Conservation (phyloP, 2,113 vertebrate genomes). For the Oncorhynchus nerka region DNA sequence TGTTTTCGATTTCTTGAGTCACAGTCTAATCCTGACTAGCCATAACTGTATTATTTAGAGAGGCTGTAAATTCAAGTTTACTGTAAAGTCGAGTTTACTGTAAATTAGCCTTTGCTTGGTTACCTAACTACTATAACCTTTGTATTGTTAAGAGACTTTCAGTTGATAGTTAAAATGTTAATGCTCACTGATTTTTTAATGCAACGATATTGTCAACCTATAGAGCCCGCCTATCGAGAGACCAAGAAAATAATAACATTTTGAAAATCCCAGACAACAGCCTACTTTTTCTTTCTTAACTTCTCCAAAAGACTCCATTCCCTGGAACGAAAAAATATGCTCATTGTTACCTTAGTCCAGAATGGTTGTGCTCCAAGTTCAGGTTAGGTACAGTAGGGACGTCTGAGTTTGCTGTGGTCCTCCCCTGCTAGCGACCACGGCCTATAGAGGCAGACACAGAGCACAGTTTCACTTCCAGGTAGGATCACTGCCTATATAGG, state of each 20-base stretch:
- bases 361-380: background rate
- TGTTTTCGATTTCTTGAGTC: background rate
- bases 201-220: too few relatives aligned
- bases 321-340: too few relatives aligned
- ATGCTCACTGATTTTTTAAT: too few relatives aligned
- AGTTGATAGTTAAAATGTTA: too few relatives aligned
- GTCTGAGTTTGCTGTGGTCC: constrained; percentile 4
- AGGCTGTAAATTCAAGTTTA: background rate
- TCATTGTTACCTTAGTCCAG: background rate
- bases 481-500: background rate
- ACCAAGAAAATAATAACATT: too few relatives aligned
- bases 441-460: constrained; percentile 5
- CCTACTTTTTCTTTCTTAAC: too few relatives aligned
- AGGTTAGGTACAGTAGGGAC: background rate
- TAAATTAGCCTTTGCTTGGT: background rate
- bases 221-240: too few relatives aligned
- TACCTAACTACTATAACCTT: background rate
- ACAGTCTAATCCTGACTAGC: background rate
- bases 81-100: background rate
- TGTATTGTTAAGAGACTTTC: too few relatives aligned
- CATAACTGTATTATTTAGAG: background rate
- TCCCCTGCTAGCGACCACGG: background rate
- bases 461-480: constrained; percentile 34
- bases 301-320: too few relatives aligned
- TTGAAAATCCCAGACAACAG: too few relatives aligned